phyloP scores from a whole-genome alignment of 2,113 vertebrate genomes.

The Rhinichthys klamathensis region DNA sequence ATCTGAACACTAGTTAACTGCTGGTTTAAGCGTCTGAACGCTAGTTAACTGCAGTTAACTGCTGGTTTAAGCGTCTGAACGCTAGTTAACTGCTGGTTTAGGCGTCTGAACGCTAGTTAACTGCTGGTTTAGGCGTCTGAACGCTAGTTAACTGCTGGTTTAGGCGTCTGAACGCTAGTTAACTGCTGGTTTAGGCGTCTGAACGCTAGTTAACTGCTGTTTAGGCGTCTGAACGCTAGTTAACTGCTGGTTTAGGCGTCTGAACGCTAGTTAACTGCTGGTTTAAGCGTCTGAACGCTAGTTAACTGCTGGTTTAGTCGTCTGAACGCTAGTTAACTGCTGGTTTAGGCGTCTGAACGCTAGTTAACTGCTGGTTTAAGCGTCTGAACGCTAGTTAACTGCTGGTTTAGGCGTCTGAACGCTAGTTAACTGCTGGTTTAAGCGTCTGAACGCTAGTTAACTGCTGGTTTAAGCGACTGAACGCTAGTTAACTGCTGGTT shows the following conservation, averaged over 20 bases:
- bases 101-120: neutral
- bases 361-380: neutral
- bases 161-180: neutral
- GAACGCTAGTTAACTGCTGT: neutral
- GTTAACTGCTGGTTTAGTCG: no score
- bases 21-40: neutral
- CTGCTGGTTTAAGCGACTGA: no score
- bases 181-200: neutral
- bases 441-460: neutral
- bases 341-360: neutral
- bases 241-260: no score
- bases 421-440: neutral
- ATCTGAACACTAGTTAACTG: neutral
- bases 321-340: neutral
- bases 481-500: neutral
- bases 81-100: neutral
- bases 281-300: neutral
- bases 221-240: no score
- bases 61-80: neutral
- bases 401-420: no score
- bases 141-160: no score
- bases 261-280: neutral
- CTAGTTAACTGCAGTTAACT: neutral
- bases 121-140: neutral
- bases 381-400: neutral